A percentile compares a stretch with the other conserved stretches of the same genome.
These are phyloP conservation scores for Tolypeutes matacus DNA, from an alignment of 2,797 vertebrate species.

Conservation along the genomic window DNA sequence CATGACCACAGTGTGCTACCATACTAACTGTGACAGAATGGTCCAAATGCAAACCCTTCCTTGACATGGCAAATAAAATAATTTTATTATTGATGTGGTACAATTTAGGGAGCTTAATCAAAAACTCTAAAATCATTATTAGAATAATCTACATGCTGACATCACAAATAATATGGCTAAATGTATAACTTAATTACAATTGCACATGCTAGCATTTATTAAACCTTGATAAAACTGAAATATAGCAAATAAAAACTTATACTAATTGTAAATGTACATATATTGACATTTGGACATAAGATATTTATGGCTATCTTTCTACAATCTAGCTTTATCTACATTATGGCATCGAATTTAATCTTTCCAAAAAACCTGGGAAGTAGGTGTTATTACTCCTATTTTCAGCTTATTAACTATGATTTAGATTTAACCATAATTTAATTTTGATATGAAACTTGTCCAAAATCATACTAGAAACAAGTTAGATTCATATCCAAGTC, in stretches of 20 bases:
- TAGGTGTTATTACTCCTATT: background rate
- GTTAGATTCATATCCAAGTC: background rate
- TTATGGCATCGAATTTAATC: background rate
- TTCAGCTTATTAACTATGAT: background rate
- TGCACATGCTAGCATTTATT: background rate
- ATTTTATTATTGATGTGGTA: background rate
- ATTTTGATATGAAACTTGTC: background rate
- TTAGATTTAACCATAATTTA: background rate
- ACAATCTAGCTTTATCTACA: background rate
- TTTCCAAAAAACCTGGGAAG: background rate
- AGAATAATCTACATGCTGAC: background rate
- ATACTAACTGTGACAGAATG: background rate
- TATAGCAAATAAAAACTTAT: background rate
- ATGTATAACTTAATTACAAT: background rate
- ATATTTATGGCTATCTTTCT: background rate
- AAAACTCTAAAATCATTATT: background rate
- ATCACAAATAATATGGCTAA: background rate
- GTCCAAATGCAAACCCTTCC: background rate
- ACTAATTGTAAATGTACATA: background rate
- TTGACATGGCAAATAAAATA: background rate
- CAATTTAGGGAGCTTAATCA: background rate
- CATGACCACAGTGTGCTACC: background rate
- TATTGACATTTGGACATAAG: background rate
- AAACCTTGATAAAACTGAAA: background rate
- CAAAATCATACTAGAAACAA: conserved; percentile 12